Evolutionary conservation across 2,797 vertebrate genomes (phyloP).

Genomic region (Lates japonicus): DNA sequence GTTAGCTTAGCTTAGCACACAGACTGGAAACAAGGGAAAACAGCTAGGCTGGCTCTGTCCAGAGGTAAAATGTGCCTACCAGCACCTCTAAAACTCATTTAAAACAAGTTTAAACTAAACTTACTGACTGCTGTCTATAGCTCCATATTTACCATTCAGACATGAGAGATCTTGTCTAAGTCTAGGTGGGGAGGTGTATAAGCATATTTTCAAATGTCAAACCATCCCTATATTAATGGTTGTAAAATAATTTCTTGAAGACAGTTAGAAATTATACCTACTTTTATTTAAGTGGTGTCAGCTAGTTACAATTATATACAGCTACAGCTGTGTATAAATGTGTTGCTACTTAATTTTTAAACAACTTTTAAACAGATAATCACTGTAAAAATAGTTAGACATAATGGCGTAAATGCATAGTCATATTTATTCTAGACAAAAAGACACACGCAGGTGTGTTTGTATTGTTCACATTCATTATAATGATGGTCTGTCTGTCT

Average conservation of each 20-base stretch:
- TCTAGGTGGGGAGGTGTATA: too few species aligned
- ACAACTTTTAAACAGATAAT: background rate
- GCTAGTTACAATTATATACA: background rate
- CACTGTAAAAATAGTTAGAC: background rate
- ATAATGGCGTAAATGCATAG: background rate
- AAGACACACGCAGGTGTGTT: background rate
- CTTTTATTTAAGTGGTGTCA: background rate
- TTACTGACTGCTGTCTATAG: too few species aligned
- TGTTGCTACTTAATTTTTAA: background rate
- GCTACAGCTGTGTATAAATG: background rate
- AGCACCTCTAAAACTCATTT: too few species aligned
- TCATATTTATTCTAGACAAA: background rate
- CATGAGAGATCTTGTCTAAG: too few species aligned
- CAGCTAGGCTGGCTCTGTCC: background rate
- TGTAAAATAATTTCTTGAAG: background rate
- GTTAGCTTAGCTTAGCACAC: background rate
- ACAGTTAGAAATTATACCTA: background rate
- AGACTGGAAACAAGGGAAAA: background rate
- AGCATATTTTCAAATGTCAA: background rate
- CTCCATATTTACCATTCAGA: too few species aligned
- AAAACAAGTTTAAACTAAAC: too few species aligned
- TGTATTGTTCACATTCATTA: background rate
- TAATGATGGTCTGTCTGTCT: slow-evolving; percentile 11
- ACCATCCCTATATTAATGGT: background rate
- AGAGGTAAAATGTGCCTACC: too few species aligned